Evolutionary conservation across 2,797 vertebrate genomes (phyloP), one percentile per base, ranked within the genome.

Genomic region (Coregonus suidteri): DNA sequence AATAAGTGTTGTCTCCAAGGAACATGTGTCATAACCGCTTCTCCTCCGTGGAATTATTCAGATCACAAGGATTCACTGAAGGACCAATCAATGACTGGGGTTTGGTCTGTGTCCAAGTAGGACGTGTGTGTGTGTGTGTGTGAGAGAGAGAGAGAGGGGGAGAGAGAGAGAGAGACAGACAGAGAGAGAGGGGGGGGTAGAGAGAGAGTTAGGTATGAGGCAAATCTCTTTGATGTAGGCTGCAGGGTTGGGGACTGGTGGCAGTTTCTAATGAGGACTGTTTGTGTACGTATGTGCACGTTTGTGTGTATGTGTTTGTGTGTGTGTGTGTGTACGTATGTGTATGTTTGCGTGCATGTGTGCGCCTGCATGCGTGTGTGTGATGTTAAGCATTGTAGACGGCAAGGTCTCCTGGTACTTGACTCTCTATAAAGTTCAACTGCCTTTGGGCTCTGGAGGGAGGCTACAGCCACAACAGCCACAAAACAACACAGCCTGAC

Each of bases 351-450:
- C 1, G 0, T 41, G 37, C 37, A 6, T 41, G 37, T 41, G 37
- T 41, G 37, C 41, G 7, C 41, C 9, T 47, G 41, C 41, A 47
- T 47, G 41, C 9, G 13, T 67, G 30, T 56, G 71, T 25, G 54
- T 77, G 81, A 84, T 82, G 41, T 71, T 81, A 84, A 85, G 81
- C 74, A 72, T 56, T 51, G 74, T 76, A 82, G 85, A 91, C 84
- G 84, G 86, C 82, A 83, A 86, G 85, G 82, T 87, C 89, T 83
- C 88, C 75, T 84, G 79, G 85, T 35, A 81, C 85, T 92, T 91
- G 91, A 91, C 89, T 93, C 86, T 86, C 88, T 47, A 91, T 93
- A 91, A 91, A 93, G 91, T 93, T 93, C 88, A 93, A 89, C 83
- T 83, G 90, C 90, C 88, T 82, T 82, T 86, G 88, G 90, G 87